phyloP scores from a whole-genome alignment of 2,797 vertebrate species.

The Centropyge bicolor region DNA sequence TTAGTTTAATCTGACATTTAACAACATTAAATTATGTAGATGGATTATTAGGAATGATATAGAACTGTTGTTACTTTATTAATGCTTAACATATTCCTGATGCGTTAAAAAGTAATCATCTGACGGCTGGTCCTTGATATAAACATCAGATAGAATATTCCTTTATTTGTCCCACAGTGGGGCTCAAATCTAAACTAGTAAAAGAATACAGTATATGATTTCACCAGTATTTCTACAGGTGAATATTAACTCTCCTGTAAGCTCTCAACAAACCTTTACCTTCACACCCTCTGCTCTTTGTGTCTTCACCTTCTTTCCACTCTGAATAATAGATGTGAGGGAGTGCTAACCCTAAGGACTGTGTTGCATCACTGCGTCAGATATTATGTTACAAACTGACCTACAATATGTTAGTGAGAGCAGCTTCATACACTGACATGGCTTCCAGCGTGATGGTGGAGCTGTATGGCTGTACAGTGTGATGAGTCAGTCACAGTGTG shows the following conservation, averaged over 20 bases:
- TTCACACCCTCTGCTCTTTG: constrained; percentile 1
- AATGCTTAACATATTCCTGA: not conserved
- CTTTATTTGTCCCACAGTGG: not conserved
- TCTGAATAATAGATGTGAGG: constrained; percentile 72
- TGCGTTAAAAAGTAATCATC: not conserved
- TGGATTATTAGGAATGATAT: not conserved
- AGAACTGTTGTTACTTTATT: not conserved
- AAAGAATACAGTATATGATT: not conserved
- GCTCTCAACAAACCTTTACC: not conserved
- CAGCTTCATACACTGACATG: not conserved
- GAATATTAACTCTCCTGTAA: not conserved
- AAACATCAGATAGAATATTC: too few species aligned
- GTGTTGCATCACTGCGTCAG: constrained; percentile 4
- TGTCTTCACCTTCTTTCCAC: constrained; percentile 53
- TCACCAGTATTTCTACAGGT: not conserved
- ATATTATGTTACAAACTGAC: constrained; percentile 51
- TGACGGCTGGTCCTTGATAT: not conserved
- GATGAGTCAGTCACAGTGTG: not conserved
- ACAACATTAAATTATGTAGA: not conserved
- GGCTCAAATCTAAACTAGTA: not conserved
- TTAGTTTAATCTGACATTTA: not conserved
- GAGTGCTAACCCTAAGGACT: not conserved
- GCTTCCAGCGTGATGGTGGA: not conserved
- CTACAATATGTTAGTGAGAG: not conserved
- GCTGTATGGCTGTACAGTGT: not conserved